Evolutionary conservation across 2,888 invertebrate species (phyloP).

Genomic region (Agrypnus murinus): DNA sequence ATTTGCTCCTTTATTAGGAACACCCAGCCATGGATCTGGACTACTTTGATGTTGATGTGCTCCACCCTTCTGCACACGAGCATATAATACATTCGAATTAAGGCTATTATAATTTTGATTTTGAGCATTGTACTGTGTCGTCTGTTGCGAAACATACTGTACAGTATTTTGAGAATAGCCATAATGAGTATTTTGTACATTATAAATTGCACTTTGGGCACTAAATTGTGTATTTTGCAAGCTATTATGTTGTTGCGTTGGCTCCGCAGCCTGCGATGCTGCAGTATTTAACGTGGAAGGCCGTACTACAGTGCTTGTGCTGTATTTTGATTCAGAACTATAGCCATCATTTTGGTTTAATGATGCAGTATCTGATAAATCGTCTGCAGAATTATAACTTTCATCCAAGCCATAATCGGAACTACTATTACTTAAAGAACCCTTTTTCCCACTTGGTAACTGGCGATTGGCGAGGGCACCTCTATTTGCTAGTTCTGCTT

Average conservation of each 20-base stretch:
- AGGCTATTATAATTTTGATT: conserved; percentile 52
- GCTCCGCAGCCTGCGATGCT: conserved; percentile 57
- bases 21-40: conserved; percentile 68
- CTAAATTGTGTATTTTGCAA: conserved; percentile 58
- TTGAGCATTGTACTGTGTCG: conserved; percentile 49
- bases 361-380: conserved; percentile 62
- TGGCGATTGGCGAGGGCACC: conserved; percentile 85
- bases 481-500: conserved; percentile 89
- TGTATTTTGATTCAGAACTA: conserved; percentile 44
- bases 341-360: conserved; percentile 46
- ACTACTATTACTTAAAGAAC: conserved; percentile 74
- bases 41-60: conserved; percentile 62
- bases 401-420: conserved; percentile 87
- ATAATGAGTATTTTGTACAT: conserved; percentile 62
- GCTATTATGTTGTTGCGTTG: conserved; percentile 56
- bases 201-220: conserved; percentile 57
- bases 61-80: conserved; percentile 74
- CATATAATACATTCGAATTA: conserved; percentile 68
- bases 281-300: conserved; percentile 60
- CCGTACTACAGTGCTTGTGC: conserved; percentile 47
- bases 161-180: conserved; percentile 61
- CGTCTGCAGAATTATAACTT: conserved; percentile 79
- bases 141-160: conserved; percentile 38
- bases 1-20: conserved; percentile 61
- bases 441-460: conserved; percentile 75